Evolutionary conservation across 2,888 invertebrate genomes (phyloP).

Genomic region (Ophioninae sp.): DNA sequence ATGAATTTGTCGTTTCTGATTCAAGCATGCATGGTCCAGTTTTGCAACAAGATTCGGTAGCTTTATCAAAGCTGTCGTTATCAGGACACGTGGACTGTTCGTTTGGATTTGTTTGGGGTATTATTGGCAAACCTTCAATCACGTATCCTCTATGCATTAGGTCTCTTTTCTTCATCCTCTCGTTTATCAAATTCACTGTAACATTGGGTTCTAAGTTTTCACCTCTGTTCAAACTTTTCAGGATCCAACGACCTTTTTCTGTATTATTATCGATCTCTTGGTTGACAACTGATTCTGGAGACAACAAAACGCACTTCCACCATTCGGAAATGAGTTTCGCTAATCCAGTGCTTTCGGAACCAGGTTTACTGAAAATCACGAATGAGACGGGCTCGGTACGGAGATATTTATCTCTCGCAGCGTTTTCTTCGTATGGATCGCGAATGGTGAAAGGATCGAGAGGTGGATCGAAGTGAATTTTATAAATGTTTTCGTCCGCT

Average conservation of each 20-base stretch:
- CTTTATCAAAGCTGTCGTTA: constrained; percentile 36
- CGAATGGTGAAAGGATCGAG: constrained; percentile 65
- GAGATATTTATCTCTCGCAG: constrained; percentile 82
- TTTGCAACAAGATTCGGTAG: constrained; percentile 15
- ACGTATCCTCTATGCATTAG: constrained; percentile 85
- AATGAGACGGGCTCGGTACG: constrained; percentile 83
- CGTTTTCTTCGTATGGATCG: constrained; percentile 82
- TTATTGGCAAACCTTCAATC: constrained; percentile 85
- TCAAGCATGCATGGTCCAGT: constrained; percentile 8
- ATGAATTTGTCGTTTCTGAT: constrained; percentile 6
- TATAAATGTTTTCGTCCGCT: constrained; percentile 16
- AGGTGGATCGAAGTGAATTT: constrained; percentile 64
- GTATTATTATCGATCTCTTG: constrained; percentile 84
- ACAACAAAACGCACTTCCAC: constrained; percentile 84
- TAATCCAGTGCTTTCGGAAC: constrained; percentile 82
- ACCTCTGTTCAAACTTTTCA: constrained; percentile 83
- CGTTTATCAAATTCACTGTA: constrained; percentile 82
- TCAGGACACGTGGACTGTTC: constrained; percentile 71
- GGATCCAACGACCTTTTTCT: constrained; percentile 83
- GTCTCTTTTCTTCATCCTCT: constrained; percentile 82
- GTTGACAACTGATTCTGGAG: constrained; percentile 82
- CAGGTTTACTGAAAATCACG: constrained; percentile 84
- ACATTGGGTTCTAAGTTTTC: constrained; percentile 82
- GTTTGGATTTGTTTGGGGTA: constrained; percentile 80
- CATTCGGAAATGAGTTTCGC: constrained; percentile 84